Evolutionary conservation across 53 echinoderm and acorn worm species (phyloP), one percentile per base, ranked within the genome.

Genomic region (Echinarachnius parma): DNA sequence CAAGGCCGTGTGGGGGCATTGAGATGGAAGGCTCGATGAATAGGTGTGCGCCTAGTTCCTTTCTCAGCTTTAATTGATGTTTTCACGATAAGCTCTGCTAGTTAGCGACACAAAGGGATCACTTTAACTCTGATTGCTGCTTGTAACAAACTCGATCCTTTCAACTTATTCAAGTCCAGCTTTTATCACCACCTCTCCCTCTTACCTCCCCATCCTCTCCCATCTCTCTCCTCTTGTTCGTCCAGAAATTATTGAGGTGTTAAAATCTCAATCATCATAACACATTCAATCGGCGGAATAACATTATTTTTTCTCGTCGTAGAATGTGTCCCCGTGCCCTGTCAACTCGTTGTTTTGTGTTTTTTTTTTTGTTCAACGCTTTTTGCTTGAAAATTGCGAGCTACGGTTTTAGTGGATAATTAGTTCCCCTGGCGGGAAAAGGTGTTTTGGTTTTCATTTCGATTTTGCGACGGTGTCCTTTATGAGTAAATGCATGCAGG

Each of bases 61-160:
- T 70, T 70, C 70, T 70, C 34, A 53, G 11, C 50, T 53, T 70
- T 70, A 70, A 70, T 70, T 70, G 70, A 21, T 70, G 70, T 70
- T 70, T 70, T 70, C 70, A 70, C 70, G 70, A 70, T 70, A 70
- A 70, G 53, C 54, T 53, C 2, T 33, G 35, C 53, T 53, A 70
- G 70, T 70, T 70, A 70, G 53, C 53, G 70, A 18, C 21, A 70
- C 70, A 70, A 70, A 31, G 25, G 54, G 70, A 70, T 70, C 70
- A 53, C 70, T 70, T 70, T 70, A 70, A 33, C 26, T 33, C 19
- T 15, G 47, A 66, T 66, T 48, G 66, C 66, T 48, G 19, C 32
- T 9, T 66, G 11, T 49, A 49, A 49, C 50, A 49, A 49, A 10
- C 18, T 49, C 31, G 47, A 5, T 44, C 66, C 48, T 28, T 66